phyloP scores from a whole-genome alignment of 2,113 vertebrate species.

The Xyliphius kryptos region DNA sequence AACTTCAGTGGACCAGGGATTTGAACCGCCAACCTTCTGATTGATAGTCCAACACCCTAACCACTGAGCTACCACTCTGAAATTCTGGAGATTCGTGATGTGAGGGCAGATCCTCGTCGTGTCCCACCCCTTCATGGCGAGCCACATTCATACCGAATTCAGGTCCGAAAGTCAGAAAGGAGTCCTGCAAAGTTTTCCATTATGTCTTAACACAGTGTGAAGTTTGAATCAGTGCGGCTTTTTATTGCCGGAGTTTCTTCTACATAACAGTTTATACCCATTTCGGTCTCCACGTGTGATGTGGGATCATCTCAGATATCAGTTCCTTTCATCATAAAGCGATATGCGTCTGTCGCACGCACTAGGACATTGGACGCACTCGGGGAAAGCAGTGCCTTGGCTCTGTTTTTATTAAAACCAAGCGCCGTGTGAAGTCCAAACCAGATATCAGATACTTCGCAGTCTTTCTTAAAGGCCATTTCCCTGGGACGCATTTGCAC shows the following conservation, averaged over 20 bases:
- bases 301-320: not conserved
- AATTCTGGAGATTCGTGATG: too few species aligned
- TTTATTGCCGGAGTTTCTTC: not conserved
- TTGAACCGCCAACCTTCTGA: too few species aligned
- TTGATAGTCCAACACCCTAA: too few species aligned
- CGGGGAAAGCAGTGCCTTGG: not conserved
- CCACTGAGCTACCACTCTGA: too few species aligned
- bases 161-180: not conserved
- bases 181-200: not conserved
- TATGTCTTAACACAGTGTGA: not conserved
- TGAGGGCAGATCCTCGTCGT: too few species aligned
- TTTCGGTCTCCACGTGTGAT: not conserved
- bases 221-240: constrained; percentile 2
- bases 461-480: constrained; percentile 11
- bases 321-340: not conserved
- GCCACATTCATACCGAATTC: not conserved
- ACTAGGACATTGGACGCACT: not conserved
- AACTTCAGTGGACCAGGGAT: too few species aligned
- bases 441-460: not conserved
- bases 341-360: not conserved
- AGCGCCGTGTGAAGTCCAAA: constrained; percentile 6
- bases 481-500: not conserved
- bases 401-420: constrained; percentile 11
- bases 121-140: too few species aligned
- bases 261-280: not conserved